Conservation (phyloP, 1,140 invertebrate species). For the Mamestra configurata region DNA sequence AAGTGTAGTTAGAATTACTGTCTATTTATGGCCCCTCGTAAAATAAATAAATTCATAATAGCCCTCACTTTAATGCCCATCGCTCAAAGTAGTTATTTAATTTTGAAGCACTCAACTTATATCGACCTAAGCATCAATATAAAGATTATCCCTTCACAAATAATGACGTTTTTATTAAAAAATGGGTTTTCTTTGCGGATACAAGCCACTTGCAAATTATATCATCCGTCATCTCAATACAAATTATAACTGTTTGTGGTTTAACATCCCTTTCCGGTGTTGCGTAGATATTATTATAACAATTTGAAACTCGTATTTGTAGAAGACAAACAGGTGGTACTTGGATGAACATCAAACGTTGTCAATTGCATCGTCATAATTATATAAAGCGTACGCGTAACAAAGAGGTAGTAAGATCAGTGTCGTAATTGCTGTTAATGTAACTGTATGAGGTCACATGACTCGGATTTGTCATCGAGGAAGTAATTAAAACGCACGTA, state of each 20-base stretch:
- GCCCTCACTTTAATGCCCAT: too few relatives aligned
- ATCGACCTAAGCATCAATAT: too few relatives aligned
- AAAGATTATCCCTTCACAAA: too few relatives aligned
- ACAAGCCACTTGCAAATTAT: not conserved
- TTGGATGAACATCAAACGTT: not conserved
- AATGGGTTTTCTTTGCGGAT: not conserved
- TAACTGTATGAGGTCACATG: conserved; percentile 34
- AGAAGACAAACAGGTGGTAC: not conserved
- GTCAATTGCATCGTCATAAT: not conserved
- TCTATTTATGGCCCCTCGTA: not conserved
- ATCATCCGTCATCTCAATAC: not conserved
- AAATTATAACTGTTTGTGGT: not conserved
- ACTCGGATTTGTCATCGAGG: conserved; percentile 14
- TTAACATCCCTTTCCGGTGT: not conserved
- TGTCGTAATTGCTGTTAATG: conserved; percentile 34
- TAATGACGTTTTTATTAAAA: too few relatives aligned
- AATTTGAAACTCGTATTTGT: not conserved
- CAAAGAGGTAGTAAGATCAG: not conserved
- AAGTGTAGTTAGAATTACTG: not conserved
- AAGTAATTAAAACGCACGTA: conserved; percentile 41
- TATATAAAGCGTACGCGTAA: conserved; percentile 24
- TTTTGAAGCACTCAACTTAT: too few relatives aligned
- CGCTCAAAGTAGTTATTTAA: too few relatives aligned
- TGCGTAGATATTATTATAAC: not conserved
- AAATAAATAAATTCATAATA: too few relatives aligned